Evolutionary conservation across 2,888 invertebrate species (phyloP).

Genomic region (Morinoia aosen): DNA sequence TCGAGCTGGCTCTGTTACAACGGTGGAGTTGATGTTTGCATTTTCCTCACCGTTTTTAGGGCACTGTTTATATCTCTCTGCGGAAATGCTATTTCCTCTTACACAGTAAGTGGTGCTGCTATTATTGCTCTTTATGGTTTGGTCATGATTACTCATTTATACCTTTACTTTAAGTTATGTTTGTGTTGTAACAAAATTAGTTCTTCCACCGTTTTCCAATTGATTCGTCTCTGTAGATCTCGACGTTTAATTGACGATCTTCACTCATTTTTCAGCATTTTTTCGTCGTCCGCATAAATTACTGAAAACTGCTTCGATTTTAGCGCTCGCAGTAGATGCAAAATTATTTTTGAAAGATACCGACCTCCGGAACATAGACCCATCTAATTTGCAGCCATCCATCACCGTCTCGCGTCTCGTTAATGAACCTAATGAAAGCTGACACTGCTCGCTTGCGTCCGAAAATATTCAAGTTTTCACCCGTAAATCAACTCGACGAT

Average conservation of each 20-base stretch:
- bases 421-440: constrained; percentile 24
- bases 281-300: neutral
- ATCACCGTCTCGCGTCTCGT: constrained; percentile 9
- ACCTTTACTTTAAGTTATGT: neutral
- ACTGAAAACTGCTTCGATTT: neutral
- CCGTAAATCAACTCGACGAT: neutral
- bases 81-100: neutral
- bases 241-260: neutral
- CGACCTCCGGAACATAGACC: neutral
- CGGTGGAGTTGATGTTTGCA: neutral
- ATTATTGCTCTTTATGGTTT: neutral
- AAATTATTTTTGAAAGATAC: neutral
- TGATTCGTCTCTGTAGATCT: neutral
- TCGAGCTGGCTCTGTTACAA: neutral
- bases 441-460: neutral
- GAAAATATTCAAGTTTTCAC: neutral
- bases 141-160: neutral
- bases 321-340: neutral
- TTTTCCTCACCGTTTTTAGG: neutral
- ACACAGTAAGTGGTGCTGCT: neutral
- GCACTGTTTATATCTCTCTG: neutral
- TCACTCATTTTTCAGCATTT: neutral
- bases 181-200: neutral
- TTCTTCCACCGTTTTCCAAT: neutral
- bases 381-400: constrained; percentile 1